Percentiles rank a stretch among this genome's conserved stretches.
Conservation (phyloP, 2,113 vertebrate genomes). For the Excalfactoria chinensis region DNA sequence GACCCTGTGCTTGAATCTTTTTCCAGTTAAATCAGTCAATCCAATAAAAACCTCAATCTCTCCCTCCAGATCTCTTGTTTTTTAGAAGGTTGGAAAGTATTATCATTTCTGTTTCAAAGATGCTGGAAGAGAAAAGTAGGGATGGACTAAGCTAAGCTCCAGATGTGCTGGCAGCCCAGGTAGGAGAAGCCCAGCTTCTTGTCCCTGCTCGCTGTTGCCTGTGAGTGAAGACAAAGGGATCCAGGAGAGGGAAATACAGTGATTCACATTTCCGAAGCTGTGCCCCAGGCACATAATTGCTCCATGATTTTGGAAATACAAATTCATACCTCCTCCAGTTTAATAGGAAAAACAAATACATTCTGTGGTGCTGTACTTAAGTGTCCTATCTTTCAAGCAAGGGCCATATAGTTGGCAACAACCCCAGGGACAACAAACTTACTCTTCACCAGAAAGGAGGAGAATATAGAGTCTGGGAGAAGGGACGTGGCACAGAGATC, state of each 20-base stretch:
- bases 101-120: not conserved
- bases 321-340: not conserved
- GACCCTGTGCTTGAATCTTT: not conserved
- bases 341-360: constrained; percentile 4
- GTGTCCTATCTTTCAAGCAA: not conserved
- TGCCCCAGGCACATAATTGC: not conserved
- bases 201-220: not conserved
- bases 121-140: not conserved
- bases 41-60: not conserved
- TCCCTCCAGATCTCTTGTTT: not conserved
- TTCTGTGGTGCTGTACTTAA: not conserved
- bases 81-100: not conserved
- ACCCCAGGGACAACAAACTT: not conserved
- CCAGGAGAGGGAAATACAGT: not conserved
- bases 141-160: not conserved
- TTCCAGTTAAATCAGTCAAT: not conserved
- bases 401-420: not conserved
- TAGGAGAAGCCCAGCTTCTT: not conserved
- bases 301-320: constrained; percentile 22
- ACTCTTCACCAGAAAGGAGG: not conserved
- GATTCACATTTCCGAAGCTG: not conserved
- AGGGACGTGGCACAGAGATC: not conserved
- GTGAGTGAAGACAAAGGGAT: not conserved
- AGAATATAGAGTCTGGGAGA: not conserved
- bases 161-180: not conserved